Evolutionary conservation across 2,888 invertebrate species (phyloP).

Genomic region (Drepanosiphum platanoidis): DNA sequence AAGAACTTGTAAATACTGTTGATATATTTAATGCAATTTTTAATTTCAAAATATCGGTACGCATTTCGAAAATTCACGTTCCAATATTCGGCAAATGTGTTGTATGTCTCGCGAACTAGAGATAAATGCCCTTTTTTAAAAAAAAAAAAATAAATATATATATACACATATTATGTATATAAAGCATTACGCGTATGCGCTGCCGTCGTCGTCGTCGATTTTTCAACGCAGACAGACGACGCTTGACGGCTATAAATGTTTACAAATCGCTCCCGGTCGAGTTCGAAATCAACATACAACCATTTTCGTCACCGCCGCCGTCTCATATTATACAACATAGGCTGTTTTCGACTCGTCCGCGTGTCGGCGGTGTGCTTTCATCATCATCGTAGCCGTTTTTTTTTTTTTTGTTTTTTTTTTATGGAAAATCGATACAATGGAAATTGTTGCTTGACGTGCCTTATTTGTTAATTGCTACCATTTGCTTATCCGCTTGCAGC

Average conservation of each 20-base stretch:
- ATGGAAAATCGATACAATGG: conserved; percentile 12
- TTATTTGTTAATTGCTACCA: conserved; percentile 48
- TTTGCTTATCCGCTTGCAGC: conserved; percentile 50
- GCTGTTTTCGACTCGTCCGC: neutral
- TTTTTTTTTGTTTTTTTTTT: too few species aligned
- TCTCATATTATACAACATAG: neutral
- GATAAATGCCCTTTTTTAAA: too few species aligned
- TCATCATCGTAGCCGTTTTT: neutral
- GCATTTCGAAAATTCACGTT: neutral
- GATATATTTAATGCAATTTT: conserved; percentile 30
- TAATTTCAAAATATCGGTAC: neutral
- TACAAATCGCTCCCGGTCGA: neutral
- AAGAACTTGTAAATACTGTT: conserved; percentile 37
- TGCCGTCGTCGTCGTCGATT: neutral
- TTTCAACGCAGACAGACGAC: neutral
- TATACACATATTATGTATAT: too few species aligned
- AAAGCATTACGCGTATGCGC: too few species aligned
- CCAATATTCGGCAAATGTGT: neutral
- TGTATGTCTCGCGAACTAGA: neutral
- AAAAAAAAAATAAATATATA: neutral
- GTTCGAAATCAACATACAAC: neutral
- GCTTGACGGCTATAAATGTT: neutral
- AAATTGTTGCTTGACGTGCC: conserved; percentile 25
- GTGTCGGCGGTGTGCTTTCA: neutral
- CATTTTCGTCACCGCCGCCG: neutral